phyloP scores from a whole-genome alignment of 92 coral and sea anemone species.

The Zoanthus sociatus region DNA sequence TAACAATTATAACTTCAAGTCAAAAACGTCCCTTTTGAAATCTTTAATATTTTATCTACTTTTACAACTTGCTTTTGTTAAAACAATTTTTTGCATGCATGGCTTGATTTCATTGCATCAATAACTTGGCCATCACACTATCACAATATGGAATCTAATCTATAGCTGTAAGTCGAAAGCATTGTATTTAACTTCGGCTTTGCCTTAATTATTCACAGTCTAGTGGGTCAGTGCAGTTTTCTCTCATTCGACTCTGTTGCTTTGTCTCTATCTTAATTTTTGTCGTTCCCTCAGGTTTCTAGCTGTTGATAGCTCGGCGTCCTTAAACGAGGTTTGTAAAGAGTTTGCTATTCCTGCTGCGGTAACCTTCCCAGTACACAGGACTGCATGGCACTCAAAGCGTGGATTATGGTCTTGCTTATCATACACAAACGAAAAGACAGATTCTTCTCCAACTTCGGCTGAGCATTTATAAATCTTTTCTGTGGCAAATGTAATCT shows the following conservation, averaged over 20 bases:
- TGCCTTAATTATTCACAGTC: too few relatives aligned
- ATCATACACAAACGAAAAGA: conserved; percentile 21
- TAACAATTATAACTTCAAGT: too few relatives aligned
- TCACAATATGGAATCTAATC: too few relatives aligned
- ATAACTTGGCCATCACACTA: too few relatives aligned
- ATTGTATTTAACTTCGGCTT: too few relatives aligned
- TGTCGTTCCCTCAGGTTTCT: background rate
- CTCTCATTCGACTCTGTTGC: background rate
- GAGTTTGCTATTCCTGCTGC: conserved; percentile 22
- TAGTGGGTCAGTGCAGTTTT: background rate
- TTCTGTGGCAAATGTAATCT: conserved; percentile 1
- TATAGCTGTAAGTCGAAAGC: too few relatives aligned
- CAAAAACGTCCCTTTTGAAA: too few relatives aligned
- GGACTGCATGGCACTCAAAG: conserved; percentile 37
- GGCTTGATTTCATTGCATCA: too few relatives aligned
- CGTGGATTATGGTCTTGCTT: background rate
- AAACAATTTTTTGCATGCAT: too few relatives aligned
- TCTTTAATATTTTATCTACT: too few relatives aligned
- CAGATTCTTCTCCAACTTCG: conserved; percentile 6
- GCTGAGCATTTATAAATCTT: conserved; percentile 32
- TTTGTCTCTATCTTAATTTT: background rate
- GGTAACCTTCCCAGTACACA: background rate
- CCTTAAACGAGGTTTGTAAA: background rate
- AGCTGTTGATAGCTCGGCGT: background rate
- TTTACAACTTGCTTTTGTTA: too few relatives aligned